Percentiles rank a stretch among this genome's conserved stretches.
These are phyloP conservation scores for Cladopsammia gracilis DNA, from an alignment of 64 coral and sea anemone species.

Conservation along the genomic window DNA sequence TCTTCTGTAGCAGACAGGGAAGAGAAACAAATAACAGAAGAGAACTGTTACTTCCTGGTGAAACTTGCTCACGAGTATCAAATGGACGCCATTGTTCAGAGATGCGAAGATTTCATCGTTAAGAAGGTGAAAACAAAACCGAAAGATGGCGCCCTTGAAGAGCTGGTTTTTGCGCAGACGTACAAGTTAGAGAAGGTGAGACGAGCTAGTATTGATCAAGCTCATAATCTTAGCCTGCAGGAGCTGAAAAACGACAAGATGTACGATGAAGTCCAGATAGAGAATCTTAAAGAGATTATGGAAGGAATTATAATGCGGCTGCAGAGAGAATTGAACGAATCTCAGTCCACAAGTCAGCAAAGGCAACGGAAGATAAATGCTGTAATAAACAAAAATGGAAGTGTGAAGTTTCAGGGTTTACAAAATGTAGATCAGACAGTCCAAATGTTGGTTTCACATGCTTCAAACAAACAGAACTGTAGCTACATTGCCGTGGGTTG, in stretches of 20 bases:
- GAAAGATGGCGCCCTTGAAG: neutral
- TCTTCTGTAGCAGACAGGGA: neutral
- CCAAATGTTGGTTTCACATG: too few species aligned
- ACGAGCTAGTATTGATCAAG: neutral
- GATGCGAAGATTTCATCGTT: neutral
- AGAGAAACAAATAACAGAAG: constrained; percentile 15
- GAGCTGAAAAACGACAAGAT: neutral
- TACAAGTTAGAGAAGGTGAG: neutral
- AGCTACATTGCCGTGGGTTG: too few species aligned
- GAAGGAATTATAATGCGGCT: neutral
- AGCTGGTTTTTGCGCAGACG: neutral
- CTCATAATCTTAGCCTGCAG: neutral
- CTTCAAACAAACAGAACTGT: too few species aligned
- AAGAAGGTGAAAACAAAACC: neutral
- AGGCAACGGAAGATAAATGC: too few species aligned
- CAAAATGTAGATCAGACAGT: too few species aligned
- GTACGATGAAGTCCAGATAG: neutral
- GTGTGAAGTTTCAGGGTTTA: too few species aligned
- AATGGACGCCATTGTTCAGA: constrained; percentile 26
- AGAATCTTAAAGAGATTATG: neutral
- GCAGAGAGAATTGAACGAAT: neutral
- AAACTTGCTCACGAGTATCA: constrained; percentile 70
- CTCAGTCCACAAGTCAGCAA: neutral
- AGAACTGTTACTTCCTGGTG: constrained; percentile 59
- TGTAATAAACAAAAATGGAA: too few species aligned